A percentile compares a stretch with the other conserved stretches of the same genome.
phyloP scores from a whole-genome alignment of 2,797 vertebrate genomes.

The Leptodactylus fallax region DNA sequence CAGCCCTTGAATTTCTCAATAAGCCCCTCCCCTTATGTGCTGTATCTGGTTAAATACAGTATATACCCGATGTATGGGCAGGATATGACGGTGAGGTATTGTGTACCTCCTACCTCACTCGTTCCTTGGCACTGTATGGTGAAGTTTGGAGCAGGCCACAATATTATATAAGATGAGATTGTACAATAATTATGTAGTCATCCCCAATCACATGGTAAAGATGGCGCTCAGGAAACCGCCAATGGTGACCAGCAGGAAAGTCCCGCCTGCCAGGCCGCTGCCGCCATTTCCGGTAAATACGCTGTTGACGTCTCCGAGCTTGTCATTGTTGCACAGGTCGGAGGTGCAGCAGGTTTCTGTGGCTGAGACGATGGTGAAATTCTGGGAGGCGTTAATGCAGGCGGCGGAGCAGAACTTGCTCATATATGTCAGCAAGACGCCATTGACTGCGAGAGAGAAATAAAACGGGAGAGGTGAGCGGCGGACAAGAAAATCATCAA shows the following conservation, averaged over 20 bases:
- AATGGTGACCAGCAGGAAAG: background rate
- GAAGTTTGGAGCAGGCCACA: too few species aligned
- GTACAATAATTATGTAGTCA: too few species aligned
- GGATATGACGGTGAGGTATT: too few species aligned
- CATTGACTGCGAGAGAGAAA: background rate
- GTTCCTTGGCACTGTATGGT: too few species aligned
- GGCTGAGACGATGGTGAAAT: background rate
- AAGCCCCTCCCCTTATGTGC: too few species aligned
- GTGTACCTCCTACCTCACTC: too few species aligned
- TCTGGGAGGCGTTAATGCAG: background rate
- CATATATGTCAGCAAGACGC: background rate
- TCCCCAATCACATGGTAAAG: background rate
- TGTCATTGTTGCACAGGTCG: slow-evolving; percentile 1
- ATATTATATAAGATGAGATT: too few species aligned
- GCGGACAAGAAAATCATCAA: too few species aligned
- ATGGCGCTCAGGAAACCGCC: background rate
- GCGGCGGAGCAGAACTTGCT: slow-evolving; percentile 31
- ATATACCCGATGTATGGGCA: too few species aligned
- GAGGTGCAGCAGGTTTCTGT: slow-evolving; percentile 3
- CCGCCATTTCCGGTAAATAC: background rate
- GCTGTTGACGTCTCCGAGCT: background rate
- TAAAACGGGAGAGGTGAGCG: background rate
- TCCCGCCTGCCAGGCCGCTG: background rate
- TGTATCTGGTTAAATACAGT: too few species aligned
- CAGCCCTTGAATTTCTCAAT: too few species aligned